Percentiles rank a stretch among this genome's conserved stretches.
Evolutionary conservation across 92 coral and sea anemone species (phyloP).

Genomic region (Phenganax stokvisi): DNA sequence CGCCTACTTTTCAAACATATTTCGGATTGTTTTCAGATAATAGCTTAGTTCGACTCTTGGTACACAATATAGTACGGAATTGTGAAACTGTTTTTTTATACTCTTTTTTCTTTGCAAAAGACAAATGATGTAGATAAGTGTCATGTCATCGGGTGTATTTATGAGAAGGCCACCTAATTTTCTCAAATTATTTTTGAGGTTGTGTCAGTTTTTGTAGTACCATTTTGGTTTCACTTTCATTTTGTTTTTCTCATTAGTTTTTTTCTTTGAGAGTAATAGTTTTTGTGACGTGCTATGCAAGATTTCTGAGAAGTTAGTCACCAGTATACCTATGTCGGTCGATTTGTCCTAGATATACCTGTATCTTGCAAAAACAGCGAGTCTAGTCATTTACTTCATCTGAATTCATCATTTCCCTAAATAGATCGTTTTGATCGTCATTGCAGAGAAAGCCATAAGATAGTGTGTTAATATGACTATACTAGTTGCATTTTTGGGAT

Average conservation of each 20-base stretch:
- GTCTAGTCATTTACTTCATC: neutral
- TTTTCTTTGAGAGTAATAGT: neutral
- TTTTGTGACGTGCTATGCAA: neutral
- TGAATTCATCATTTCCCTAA: neutral
- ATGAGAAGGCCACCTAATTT: neutral
- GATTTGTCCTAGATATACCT: neutral
- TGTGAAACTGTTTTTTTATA: slow-evolving; percentile 14
- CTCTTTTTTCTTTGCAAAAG: neutral
- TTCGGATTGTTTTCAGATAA: slow-evolving; percentile 5
- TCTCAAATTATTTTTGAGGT: neutral
- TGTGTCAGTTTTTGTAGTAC: neutral
- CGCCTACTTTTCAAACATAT: slow-evolving; percentile 10
- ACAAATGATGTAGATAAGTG: neutral
- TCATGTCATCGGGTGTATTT: neutral
- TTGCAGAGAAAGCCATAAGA: no score
- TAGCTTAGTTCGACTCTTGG: neutral
- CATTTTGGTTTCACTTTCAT: neutral
- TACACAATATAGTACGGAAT: neutral
- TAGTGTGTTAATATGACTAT: no score
- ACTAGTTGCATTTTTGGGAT: no score
- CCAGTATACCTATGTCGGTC: neutral
- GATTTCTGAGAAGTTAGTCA: neutral
- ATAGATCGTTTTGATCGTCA: no score
- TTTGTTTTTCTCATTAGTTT: neutral
- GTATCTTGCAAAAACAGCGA: neutral